These are phyloP conservation scores for Dasyornis broadbenti DNA, from an alignment of 2,113 vertebrate genomes.

Conservation along the genomic window DNA sequence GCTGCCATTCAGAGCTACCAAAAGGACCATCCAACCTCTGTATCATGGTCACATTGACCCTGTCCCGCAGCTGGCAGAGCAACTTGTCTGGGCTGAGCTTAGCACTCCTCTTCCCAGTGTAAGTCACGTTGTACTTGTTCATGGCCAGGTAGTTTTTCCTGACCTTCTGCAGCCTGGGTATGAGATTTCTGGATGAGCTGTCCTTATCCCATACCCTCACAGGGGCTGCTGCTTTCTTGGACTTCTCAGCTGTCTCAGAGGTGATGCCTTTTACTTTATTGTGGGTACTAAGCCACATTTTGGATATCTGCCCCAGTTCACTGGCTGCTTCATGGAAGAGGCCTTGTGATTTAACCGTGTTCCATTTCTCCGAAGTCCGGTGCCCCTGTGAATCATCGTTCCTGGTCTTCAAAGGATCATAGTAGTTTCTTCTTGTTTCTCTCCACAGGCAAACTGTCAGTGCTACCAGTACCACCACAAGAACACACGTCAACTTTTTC, in stretches of 20 bases:
- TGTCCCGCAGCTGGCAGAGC: conserved; percentile 69
- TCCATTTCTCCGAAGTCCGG: conserved; percentile 9
- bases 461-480: conserved; percentile 65
- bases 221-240: background rate
- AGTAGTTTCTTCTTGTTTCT: conserved; percentile 67
- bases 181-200: conserved; percentile 72
- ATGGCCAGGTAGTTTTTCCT: conserved; percentile 64
- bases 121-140: conserved; percentile 78
- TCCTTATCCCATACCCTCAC: conserved; percentile 75
- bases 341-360: background rate
- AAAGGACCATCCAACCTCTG: conserved; percentile 67
- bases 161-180: conserved; percentile 67
- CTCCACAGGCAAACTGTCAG: conserved; percentile 72
- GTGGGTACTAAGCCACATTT: background rate
- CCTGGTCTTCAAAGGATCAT: conserved; percentile 44
- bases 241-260: background rate
- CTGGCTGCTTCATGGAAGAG: background rate
- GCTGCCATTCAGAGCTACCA: conserved; percentile 66
- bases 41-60: conserved; percentile 72
- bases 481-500: conserved; percentile 59
- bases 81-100: conserved; percentile 60
- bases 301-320: background rate
- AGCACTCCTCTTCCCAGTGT: conserved; percentile 41
- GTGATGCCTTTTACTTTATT: background rate
- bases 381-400: background rate